Evolutionary conservation across 2,888 invertebrate species (phyloP), one percentile per base, ranked within the genome.

Genomic region (Eupeodes luniger): DNA sequence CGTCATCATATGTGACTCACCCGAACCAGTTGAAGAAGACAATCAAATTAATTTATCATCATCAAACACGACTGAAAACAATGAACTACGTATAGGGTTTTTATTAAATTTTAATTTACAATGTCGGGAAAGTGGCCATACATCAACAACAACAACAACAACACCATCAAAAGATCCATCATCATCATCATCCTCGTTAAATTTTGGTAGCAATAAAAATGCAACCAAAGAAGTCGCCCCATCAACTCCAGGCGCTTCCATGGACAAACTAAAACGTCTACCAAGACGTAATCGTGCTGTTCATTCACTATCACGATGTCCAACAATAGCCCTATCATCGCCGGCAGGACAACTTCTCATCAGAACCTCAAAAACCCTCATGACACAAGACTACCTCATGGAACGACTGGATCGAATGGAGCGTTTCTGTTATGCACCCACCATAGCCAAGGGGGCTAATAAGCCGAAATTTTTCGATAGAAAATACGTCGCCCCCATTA

Each of bases 331-430:
- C 4, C 93, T 95, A 77, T 94, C 95, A 12, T 95, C 95, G 49
- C 95, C 95, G 14, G 94, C 94, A 47, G 95, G 95, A 6, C 92
- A 94, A 67, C 91, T 94, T 61, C 91, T 95, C 78, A 92, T 94
- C 16, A 94, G 94, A 90, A 93, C 94, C 61, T 94, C 94, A n/a
- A 94, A 94, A 90, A 92, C 93, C 77, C 92, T 93, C 91, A 91
- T 93, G 85, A 92, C 92, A 5, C 92, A 93, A 87, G 94, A 93
- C n/a, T 94, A 94, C 87, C 92, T 94, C 49, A 93, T 92, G 74
- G 95, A 95, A 89, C 93, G 94, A 55, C 90, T 95, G n/a, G 95
- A 95, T 57, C 94, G 95, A 83, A 91, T 94, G 89, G 95, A 95
- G 83, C 93, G 95, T 81, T 94, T 94, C 85, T 92, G 94, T 85